Conservation (phyloP, 2,797 vertebrate species). For the Enteromius viviparus region DNA sequence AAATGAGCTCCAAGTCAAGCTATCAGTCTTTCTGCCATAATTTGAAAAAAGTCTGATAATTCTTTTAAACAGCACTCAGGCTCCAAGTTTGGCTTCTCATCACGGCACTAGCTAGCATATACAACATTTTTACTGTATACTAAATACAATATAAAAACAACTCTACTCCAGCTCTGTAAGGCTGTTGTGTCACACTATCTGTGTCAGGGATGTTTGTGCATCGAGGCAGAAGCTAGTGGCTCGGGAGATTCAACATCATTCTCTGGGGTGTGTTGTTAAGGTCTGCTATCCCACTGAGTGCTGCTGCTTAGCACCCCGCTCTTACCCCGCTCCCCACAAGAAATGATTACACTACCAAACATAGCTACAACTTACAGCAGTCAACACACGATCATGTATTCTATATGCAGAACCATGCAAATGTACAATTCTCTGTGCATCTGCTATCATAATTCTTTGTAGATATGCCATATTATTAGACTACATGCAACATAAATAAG, state of each 20-base stretch:
- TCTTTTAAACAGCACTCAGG: background rate
- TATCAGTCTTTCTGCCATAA: no score
- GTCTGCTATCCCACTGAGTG: conserved; percentile 66
- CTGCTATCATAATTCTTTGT: background rate
- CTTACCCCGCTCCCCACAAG: conserved; percentile 39
- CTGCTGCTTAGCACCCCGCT: conserved; percentile 78
- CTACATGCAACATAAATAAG: background rate
- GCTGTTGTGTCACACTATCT: conserved; percentile 27
- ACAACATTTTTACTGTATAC: background rate
- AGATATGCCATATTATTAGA: background rate
- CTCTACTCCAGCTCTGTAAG: conserved; percentile 41
- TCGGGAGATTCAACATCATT: conserved; percentile 54
- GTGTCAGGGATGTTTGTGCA: conserved; percentile 45
- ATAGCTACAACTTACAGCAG: background rate
- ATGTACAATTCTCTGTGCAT: background rate
- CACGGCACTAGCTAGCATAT: background rate
- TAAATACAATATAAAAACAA: background rate
- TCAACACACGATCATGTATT: background rate
- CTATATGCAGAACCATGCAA: background rate
- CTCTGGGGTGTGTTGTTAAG: conserved; percentile 71
- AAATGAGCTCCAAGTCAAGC: background rate
- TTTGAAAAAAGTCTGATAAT: background rate
- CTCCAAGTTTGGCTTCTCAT: background rate
- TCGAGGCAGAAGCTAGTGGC: conserved; percentile 49
- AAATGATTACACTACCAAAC: conserved; percentile 17